phyloP scores from a whole-genome alignment of 2,888 invertebrate species.

The Drosophila fulvimacula region DNA sequence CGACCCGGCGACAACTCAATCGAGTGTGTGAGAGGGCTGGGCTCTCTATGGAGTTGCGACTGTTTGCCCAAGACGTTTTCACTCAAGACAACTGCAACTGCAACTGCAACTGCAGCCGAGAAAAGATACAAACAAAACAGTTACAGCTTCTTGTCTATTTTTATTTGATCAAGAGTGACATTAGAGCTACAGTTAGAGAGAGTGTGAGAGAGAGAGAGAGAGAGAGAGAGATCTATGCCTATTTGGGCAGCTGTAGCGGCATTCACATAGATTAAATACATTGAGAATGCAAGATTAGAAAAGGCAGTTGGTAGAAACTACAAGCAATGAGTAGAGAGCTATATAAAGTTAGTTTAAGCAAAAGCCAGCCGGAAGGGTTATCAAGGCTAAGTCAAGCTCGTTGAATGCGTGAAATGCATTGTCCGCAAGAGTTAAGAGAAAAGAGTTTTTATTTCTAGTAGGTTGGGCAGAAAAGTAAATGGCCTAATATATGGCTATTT shows the following conservation, averaged over 20 bases:
- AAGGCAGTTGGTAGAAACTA: constrained; percentile 23
- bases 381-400: constrained; percentile 28
- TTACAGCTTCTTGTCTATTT: constrained; percentile 72
- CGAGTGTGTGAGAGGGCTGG: constrained; percentile 28
- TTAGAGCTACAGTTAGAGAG: constrained; percentile 7
- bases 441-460: background rate
- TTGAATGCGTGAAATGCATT: background rate
- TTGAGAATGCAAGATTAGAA: constrained; percentile 37
- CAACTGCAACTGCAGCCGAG: constrained; percentile 34
- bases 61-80: constrained; percentile 69
- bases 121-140: constrained; percentile 36
- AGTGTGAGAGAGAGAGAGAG: background rate
- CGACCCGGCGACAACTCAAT: constrained; percentile 60
- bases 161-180: constrained; percentile 69
- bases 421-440: background rate
- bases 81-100: constrained; percentile 49
- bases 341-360: background rate
- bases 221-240: constrained; percentile 29
- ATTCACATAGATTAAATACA: constrained; percentile 30
- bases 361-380: constrained; percentile 24
- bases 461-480: background rate
- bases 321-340: background rate
- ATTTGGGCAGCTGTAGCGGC: constrained; percentile 64
- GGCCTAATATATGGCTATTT: background rate
- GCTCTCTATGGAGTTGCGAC: constrained; percentile 24